phyloP scores from a whole-genome alignment of 2,797 vertebrate genomes.

The Psittacula derbiana region DNA sequence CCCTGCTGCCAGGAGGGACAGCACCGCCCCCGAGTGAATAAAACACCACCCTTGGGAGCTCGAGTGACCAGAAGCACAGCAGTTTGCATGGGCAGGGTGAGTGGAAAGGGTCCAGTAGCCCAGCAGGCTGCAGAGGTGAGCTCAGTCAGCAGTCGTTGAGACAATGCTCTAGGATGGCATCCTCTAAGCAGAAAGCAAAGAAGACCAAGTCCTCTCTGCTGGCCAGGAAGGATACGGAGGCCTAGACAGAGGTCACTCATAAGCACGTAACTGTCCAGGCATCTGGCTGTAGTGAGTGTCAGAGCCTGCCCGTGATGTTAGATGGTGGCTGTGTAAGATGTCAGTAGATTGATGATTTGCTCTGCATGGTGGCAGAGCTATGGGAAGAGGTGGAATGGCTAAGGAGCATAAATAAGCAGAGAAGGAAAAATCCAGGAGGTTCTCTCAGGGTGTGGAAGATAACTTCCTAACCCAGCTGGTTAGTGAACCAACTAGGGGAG shows the following conservation, averaged over 20 bases:
- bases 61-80: fast-evolving
- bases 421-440: neutral
- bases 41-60: neutral
- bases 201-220: neutral
- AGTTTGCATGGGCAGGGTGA: neutral
- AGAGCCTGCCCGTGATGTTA: neutral
- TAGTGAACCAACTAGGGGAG: neutral
- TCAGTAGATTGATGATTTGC: neutral
- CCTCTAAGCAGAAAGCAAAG: neutral
- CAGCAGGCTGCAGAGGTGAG: neutral
- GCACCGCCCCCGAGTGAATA: neutral
- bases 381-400: neutral
- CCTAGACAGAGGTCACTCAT: neutral
- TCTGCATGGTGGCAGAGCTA: neutral
- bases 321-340: neutral
- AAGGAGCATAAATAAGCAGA: neutral
- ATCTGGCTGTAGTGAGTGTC: neutral
- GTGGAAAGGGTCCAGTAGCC: neutral
- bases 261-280: neutral
- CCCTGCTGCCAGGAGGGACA: neutral
- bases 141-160: neutral
- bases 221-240: neutral
- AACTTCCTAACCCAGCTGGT: neutral
- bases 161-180: neutral
- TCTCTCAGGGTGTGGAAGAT: neutral